phyloP scores from a whole-genome alignment of 2,888 invertebrate species.

The Eurytoma adleriae region DNA sequence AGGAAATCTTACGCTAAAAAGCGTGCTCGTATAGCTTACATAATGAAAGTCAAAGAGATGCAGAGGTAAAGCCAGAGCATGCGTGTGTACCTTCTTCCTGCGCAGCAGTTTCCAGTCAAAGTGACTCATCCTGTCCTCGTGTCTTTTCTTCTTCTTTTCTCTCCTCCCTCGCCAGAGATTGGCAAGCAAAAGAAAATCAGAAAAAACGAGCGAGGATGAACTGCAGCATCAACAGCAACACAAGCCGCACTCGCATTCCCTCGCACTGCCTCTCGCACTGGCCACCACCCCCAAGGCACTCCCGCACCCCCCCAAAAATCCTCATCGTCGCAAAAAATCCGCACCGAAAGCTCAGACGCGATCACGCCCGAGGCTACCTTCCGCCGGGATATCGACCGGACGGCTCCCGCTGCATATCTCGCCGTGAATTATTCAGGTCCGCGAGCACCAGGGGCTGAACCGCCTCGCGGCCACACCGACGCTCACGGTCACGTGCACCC shows the following conservation, averaged over 20 bases:
- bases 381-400: too few relatives aligned
- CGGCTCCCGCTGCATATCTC: too few relatives aligned
- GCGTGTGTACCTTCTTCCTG: slow-evolving; percentile 72
- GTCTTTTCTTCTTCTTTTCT: slow-evolving; percentile 55
- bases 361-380: too few relatives aligned
- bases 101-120: slow-evolving; percentile 75
- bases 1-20: slow-evolving; percentile 28
- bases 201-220: neutral
- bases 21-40: slow-evolving; percentile 5
- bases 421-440: too few relatives aligned
- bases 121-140: slow-evolving; percentile 71
- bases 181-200: neutral
- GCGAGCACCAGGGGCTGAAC: too few relatives aligned
- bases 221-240: neutral
- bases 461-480: too few relatives aligned
- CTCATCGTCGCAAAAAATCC: too few relatives aligned
- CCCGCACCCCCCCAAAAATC: too few relatives aligned
- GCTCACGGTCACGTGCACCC: too few relatives aligned
- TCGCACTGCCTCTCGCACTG: too few relatives aligned
- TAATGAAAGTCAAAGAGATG: neutral
- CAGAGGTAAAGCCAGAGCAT: neutral
- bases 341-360: too few relatives aligned
- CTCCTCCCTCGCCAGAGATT: slow-evolving; percentile 33
- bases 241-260: slow-evolving; percentile 17
- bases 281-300: too few relatives aligned